Evolutionary conservation across 2,113 vertebrate genomes (phyloP).

Genomic region (Hemiprocne comata): DNA sequence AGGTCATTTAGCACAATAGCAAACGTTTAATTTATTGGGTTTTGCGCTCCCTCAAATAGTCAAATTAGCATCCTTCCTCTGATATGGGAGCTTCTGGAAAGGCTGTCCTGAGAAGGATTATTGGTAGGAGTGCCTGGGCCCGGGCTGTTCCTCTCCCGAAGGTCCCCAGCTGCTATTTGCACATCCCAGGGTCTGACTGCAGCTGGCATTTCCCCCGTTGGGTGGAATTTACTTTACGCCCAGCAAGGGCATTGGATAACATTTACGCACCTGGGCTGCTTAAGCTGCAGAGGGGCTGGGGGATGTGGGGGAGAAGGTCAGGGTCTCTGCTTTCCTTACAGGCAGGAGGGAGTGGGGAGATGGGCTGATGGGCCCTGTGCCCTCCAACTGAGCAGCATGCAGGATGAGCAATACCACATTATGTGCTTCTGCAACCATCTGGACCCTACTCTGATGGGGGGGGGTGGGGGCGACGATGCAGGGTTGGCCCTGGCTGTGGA

Average conservation of each 20-base stretch:
- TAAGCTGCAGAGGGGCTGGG: conserved; percentile 62
- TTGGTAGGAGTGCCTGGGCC: background rate
- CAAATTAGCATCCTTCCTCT: background rate
- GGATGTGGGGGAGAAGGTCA: conserved; percentile 32
- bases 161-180: conserved; percentile 73
- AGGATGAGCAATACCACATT: background rate
- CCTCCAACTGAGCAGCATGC: background rate
- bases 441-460: background rate
- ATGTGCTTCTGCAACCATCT: background rate
- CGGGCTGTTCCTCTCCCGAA: background rate
- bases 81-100: background rate
- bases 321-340: background rate
- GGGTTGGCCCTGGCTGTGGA: background rate
- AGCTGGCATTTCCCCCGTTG: conserved; percentile 73
- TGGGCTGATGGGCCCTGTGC: background rate
- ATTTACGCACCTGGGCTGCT: conserved; percentile 79
- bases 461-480: background rate
- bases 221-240: conserved; percentile 75
- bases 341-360: background rate
- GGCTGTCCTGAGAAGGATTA: conserved; percentile 39
- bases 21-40: background rate
- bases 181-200: conserved; percentile 67
- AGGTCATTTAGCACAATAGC: conserved; percentile 12
- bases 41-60: background rate
- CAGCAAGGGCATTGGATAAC: conserved; percentile 67